These are phyloP conservation scores for Nomada fabriciana DNA, from an alignment of 2,888 invertebrate species.

Conservation along the genomic window DNA sequence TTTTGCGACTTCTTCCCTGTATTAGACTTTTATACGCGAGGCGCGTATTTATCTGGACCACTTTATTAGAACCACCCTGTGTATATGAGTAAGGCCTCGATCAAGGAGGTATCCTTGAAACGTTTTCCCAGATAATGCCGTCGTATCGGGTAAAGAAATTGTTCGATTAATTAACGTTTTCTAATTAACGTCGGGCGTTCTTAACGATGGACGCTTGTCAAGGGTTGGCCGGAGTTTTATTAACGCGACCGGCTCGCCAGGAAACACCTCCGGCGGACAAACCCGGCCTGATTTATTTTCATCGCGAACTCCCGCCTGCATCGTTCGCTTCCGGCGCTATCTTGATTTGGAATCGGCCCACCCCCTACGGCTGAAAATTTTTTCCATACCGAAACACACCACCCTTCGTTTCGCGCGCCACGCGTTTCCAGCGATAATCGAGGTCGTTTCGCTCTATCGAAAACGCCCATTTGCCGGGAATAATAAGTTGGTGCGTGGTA, in stretches of 20 bases:
- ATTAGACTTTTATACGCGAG: too few species aligned
- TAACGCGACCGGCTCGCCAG: constrained; percentile 45
- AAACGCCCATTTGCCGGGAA: constrained; percentile 59
- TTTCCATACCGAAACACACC: constrained; percentile 53
- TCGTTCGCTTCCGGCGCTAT: constrained; percentile 68
- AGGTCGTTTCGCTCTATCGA: constrained; percentile 61
- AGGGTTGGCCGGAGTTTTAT: constrained; percentile 59
- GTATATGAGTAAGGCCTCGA: neutral
- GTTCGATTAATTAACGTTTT: constrained; percentile 52
- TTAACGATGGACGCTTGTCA: constrained; percentile 72
- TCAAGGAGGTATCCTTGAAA: neutral
- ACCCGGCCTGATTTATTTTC: constrained; percentile 67
- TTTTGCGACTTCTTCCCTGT: too few species aligned
- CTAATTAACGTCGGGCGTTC: constrained; percentile 73
- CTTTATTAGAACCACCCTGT: neutral
- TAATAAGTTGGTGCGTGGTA: constrained; percentile 49
- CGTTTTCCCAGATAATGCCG: neutral
- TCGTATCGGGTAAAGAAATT: neutral
- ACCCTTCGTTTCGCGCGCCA: constrained; percentile 27
- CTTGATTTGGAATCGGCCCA: constrained; percentile 65
- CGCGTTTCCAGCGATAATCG: constrained; percentile 58
- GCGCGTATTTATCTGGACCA: neutral
- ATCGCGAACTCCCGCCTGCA: constrained; percentile 61
- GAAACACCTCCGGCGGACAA: constrained; percentile 52
- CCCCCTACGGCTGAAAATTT: constrained; percentile 32